phyloP scores from a whole-genome alignment of 2,113 vertebrate species.

The Parotia lawesii region DNA sequence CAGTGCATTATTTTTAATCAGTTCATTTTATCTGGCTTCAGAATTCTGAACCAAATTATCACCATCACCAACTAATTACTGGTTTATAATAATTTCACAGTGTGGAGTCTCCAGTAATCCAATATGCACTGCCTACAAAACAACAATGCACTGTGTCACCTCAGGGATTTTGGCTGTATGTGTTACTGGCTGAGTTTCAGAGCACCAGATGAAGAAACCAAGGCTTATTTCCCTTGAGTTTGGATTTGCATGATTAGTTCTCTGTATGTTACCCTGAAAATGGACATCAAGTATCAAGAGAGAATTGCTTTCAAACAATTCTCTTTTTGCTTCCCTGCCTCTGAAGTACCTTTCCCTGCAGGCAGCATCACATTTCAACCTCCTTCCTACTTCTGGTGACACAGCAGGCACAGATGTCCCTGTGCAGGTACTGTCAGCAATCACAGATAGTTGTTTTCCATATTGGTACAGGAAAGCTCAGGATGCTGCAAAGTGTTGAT shows the following conservation, averaged over 20 bases:
- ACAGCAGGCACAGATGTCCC: background rate
- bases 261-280: background rate
- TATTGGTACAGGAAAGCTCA: background rate
- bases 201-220: constrained; percentile 42
- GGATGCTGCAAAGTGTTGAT: background rate
- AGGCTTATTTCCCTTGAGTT: constrained; percentile 47
- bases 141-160: constrained; percentile 3
- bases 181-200: constrained; percentile 41
- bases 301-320: background rate
- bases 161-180: background rate
- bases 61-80: constrained; percentile 37
- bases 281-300: constrained; percentile 10
- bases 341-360: constrained; percentile 17
- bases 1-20: constrained; percentile 18
- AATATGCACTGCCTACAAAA: background rate
- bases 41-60: constrained; percentile 42
- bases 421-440: background rate
- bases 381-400: background rate
- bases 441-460: background rate
- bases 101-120: constrained; percentile 28
- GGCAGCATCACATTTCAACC: background rate
- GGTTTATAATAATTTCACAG: constrained; percentile 48
- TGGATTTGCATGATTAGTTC: constrained; percentile 57
- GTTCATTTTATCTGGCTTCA: constrained; percentile 7
- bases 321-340: background rate